phyloP scores from a whole-genome alignment of 2,888 invertebrate genomes.

The Xestia xanthographa region DNA sequence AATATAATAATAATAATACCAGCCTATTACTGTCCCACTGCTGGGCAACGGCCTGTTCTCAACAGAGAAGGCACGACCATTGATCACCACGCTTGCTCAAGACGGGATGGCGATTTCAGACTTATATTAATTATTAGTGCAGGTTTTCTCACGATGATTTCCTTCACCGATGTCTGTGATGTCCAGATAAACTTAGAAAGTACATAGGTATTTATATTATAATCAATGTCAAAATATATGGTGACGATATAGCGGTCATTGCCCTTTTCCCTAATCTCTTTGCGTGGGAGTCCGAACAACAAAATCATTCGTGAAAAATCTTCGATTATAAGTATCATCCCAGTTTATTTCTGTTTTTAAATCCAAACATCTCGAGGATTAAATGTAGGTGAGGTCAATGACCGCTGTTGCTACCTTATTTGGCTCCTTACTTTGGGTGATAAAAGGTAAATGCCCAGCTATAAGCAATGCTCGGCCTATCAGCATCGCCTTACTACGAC shows the following conservation, averaged over 20 bases:
- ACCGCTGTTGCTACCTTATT: not conserved
- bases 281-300: not conserved
- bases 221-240: not conserved
- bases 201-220: no score
- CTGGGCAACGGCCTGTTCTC: no score
- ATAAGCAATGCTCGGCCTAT: no score
- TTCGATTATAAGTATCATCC: not conserved
- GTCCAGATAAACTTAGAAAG: no score
- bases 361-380: not conserved
- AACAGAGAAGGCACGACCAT: no score
- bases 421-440: not conserved
- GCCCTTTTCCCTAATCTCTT: not conserved
- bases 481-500: not conserved
- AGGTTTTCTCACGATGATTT: no score
- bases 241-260: not conserved
- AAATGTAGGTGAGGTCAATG: not conserved
- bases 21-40: no score
- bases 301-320: not conserved
- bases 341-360: not conserved
- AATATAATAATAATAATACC: no score
- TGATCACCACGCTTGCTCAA: no score
- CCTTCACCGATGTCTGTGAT: no score
- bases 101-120: no score
- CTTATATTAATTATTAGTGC: no score
- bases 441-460: not conserved